A percentile compares a stretch with the other conserved stretches of the same genome.
These are phyloP conservation scores for Cepphus grylle DNA, from an alignment of 2,113 vertebrate genomes.

Conservation along the genomic window DNA sequence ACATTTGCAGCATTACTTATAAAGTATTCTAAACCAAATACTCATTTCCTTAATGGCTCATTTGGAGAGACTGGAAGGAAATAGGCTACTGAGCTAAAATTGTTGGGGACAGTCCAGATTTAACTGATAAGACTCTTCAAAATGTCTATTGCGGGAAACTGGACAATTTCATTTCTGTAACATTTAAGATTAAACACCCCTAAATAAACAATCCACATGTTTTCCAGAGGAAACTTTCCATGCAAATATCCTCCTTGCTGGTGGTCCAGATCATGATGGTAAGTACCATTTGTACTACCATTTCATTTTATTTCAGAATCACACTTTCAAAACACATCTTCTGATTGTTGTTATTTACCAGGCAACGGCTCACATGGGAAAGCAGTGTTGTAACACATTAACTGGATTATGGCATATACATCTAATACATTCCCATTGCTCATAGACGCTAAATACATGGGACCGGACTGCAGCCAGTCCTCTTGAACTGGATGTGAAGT, in stretches of 20 bases:
- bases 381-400: neutral
- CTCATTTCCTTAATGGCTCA: neutral
- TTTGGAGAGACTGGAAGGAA: neutral
- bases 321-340: neutral
- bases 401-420: fast-evolving
- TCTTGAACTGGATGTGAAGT: neutral
- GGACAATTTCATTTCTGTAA: neutral
- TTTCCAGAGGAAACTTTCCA: neutral
- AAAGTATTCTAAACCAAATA: neutral
- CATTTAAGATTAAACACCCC: neutral
- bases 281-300: neutral
- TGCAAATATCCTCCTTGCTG: neutral
- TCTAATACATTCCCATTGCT: fast-evolving
- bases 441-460: neutral
- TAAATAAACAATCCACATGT: neutral
- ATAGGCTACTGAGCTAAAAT: neutral
- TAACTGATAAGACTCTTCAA: neutral
- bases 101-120: neutral
- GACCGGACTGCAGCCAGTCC: fast-evolving
- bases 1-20: neutral
- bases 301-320: neutral
- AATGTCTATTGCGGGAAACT: neutral
- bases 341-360: neutral
- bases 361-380: fast-evolving
- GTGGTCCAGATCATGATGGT: neutral